A percentile compares a stretch with the other conserved stretches of the same genome.
phyloP scores from a whole-genome alignment of 2,797 vertebrate species.

The Gymnothorax javanicus region DNA sequence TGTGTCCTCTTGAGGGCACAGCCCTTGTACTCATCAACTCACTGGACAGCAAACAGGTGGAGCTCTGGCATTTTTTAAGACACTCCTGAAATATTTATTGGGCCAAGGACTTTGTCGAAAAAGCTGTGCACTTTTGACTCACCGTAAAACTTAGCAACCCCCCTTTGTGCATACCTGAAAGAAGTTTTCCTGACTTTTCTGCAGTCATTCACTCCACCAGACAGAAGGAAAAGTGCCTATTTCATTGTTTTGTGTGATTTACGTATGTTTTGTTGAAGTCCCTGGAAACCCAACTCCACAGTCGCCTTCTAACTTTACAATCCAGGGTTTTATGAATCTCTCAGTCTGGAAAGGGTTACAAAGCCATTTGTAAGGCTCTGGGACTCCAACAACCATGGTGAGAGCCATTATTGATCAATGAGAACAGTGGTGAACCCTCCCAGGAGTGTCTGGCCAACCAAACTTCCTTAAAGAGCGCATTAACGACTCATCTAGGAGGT shows the following conservation, averaged over 20 bases:
- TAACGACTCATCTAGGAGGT: too few relatives aligned
- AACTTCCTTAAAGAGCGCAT: too few relatives aligned
- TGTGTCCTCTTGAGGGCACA: background rate
- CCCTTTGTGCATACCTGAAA: background rate
- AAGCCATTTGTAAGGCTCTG: too few relatives aligned
- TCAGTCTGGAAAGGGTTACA: too few relatives aligned
- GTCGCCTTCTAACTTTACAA: too few relatives aligned
- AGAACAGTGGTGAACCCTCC: too few relatives aligned
- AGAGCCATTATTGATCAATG: too few relatives aligned
- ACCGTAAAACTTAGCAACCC: background rate
- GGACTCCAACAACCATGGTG: too few relatives aligned
- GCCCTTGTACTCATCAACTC: background rate
- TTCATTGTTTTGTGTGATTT: background rate
- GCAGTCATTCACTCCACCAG: background rate
- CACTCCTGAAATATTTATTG: slow-evolving; percentile 29
- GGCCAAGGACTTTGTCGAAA: slow-evolving; percentile 6
- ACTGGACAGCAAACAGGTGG: slow-evolving; percentile 24
- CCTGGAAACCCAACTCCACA: too few relatives aligned
- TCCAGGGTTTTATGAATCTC: too few relatives aligned
- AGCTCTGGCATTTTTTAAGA: background rate
- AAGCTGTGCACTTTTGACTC: background rate
- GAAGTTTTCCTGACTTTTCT: background rate
- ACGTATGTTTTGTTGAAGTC: too few relatives aligned
- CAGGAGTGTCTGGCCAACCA: too few relatives aligned
- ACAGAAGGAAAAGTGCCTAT: background rate